phyloP scores from a whole-genome alignment of 2,888 invertebrate genomes.

The Dysmachus trigonus region DNA sequence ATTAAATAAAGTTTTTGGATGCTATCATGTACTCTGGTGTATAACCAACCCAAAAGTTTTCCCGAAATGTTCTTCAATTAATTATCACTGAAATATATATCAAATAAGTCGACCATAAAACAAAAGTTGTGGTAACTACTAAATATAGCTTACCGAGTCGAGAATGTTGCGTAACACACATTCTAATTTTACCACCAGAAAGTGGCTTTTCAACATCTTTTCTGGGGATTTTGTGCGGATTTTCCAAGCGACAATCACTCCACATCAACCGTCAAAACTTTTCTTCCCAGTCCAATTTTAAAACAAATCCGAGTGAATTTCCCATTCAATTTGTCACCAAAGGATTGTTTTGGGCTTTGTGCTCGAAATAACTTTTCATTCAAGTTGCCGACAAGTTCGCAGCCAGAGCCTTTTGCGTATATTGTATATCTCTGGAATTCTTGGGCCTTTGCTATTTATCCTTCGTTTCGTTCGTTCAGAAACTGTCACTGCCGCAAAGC shows the following conservation, averaged over 20 bases:
- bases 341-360: background rate
- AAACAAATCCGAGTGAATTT: background rate
- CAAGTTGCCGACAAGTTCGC: background rate
- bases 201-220: background rate
- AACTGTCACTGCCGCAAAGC: background rate
- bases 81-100: background rate
- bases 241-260: background rate
- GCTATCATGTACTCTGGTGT: too few relatives aligned
- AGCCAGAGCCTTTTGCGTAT: background rate
- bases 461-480: background rate
- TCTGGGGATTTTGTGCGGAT: background rate
- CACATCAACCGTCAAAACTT: background rate
- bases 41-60: too few relatives aligned
- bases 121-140: background rate
- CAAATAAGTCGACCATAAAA: background rate
- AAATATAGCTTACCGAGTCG: background rate
- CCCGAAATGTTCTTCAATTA: background rate
- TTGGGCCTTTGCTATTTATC: background rate
- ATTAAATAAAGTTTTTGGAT: background rate
- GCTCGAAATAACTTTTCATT: background rate
- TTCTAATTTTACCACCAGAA: background rate
- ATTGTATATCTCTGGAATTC: background rate
- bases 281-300: background rate
- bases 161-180: background rate
- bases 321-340: background rate